Evolutionary conservation across 2,797 vertebrate genomes (phyloP).

Genomic region (Pelobates cultripes): DNA sequence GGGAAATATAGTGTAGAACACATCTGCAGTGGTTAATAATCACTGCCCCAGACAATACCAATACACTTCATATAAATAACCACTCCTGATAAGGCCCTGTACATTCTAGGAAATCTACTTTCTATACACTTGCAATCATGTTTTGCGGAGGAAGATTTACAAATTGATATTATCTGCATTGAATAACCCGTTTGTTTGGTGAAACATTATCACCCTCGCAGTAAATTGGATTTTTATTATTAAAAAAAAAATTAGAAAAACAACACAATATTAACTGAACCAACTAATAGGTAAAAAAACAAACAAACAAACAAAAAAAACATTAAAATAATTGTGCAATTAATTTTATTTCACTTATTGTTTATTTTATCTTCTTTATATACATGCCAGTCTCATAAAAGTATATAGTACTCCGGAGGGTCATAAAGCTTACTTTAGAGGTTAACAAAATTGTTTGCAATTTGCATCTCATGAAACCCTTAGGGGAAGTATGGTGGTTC

Average conservation of each 20-base stretch:
- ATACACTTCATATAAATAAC: too few relatives aligned
- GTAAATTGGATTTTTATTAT: too few relatives aligned
- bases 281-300: not conserved
- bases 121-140: too few relatives aligned
- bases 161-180: too few relatives aligned
- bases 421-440: slow-evolving; percentile 4
- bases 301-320: not conserved
- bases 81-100: too few relatives aligned
- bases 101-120: too few relatives aligned
- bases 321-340: not conserved
- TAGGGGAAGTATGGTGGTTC: slow-evolving; percentile 1
- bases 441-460: slow-evolving; percentile 9
- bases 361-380: not conserved
- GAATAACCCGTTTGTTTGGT: too few relatives aligned
- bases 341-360: slow-evolving; percentile 1
- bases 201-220: too few relatives aligned
- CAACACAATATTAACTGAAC: not conserved
- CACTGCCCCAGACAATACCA: too few relatives aligned
- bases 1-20: too few relatives aligned
- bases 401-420: not conserved
- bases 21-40: too few relatives aligned
- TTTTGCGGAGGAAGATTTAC: too few relatives aligned
- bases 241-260: not conserved
- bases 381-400: not conserved
- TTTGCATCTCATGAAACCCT: not conserved